Base-by-base conservation (phyloP, 2,113 vertebrate genomes). In the Ptilorrhoa leucosticta region DNA sequence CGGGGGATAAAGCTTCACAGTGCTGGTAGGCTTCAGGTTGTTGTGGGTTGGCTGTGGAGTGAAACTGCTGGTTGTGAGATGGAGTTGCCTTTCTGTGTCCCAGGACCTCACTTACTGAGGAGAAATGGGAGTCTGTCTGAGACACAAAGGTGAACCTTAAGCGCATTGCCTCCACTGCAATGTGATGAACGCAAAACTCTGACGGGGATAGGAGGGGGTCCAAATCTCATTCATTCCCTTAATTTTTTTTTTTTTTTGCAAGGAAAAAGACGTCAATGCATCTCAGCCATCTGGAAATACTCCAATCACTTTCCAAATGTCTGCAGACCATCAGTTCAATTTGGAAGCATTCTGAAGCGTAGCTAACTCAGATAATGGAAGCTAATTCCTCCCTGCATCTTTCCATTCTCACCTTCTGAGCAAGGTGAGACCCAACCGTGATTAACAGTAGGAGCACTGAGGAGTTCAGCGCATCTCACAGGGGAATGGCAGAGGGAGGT, bases 281-380 rank as follows among this genome's bases (percentile, higher is more conserved):
- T 30, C 11, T 92, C 87, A 95, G 70, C 33, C 50, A 71, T 78
- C 76, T 90, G 94, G 61, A 94, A 95, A 79, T 65, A 79, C 45
- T 82, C 83, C 89, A 89, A 82, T 65, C 42, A 9, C 40, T 71
- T 90, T 85, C 82, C 26, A 83, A 94, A 65, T 20, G 57, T 71
- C 90, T 71, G 69, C 79, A 92, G 72, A 78, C 23, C 78, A 73
- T 66, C 53, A 69, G 72, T 35, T 83, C 81, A 82, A 71, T 47
- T 73, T 64, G 53, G 87, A 95, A 85, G 90, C 51, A 33, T 70
- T 95, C 9, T 73, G 83, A 68, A 83, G 44, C 6, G 1, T 1
- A 54, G 71, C 63, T 78, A 89, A 65, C 53, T 78, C 92, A 76
- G 53, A 83, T 93, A 80, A 94, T 65, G 27, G 51, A 81, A 83